These are phyloP conservation scores for Galemys pyrenaicus DNA, from an alignment of 2,113 vertebrate genomes.

Conservation along the genomic window DNA sequence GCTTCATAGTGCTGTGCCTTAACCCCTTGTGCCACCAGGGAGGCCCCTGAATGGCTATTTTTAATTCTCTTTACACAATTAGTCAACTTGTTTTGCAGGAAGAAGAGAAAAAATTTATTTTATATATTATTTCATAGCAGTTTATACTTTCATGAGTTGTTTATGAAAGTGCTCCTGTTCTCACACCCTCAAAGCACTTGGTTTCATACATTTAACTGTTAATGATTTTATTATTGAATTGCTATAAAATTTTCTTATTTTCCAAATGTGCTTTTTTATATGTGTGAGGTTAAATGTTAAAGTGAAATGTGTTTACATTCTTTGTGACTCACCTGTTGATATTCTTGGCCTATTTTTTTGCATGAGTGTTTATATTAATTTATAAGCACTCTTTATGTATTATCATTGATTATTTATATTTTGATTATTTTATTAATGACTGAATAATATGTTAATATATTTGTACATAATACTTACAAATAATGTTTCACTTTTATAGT, in stretches of 20 bases:
- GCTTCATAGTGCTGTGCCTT: too few relatives aligned
- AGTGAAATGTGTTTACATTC: background rate
- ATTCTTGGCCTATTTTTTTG: background rate
- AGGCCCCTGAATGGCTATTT: background rate
- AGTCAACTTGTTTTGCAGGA: background rate
- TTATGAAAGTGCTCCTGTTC: background rate
- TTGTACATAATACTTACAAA: background rate
- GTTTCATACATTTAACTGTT: background rate
- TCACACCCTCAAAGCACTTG: background rate
- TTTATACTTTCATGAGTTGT: background rate
- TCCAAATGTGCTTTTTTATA: background rate
- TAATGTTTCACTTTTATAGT: background rate
- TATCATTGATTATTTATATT: slow-evolving; percentile 20
- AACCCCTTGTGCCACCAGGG: too few relatives aligned
- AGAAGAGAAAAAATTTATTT: background rate
- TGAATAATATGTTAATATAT: background rate
- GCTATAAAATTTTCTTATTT: background rate
- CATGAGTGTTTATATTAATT: background rate
- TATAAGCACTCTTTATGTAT: background rate
- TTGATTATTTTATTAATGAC: background rate
- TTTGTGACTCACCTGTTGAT: background rate
- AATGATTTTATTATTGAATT: background rate
- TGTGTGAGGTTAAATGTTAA: background rate
- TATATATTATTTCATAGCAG: background rate
- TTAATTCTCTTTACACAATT: background rate